phyloP scores from a whole-genome alignment of 2,113 vertebrate genomes.

The Austrofundulus limnaeus region DNA sequence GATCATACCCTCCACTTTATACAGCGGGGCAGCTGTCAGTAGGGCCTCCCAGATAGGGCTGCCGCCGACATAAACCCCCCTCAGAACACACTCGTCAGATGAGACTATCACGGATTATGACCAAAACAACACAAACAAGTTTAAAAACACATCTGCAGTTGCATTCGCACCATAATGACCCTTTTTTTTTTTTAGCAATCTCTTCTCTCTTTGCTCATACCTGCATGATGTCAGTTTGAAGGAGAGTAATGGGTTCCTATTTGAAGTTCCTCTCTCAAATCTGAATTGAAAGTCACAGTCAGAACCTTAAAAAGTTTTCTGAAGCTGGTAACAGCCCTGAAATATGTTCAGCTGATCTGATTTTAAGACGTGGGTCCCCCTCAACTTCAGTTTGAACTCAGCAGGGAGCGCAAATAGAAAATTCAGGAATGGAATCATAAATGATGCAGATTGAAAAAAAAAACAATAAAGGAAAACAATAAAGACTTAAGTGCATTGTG shows the following conservation, averaged over 20 bases:
- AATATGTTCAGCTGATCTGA: conserved; percentile 50
- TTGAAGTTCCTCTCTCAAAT: conserved; percentile 52
- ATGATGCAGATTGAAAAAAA: conserved; percentile 23
- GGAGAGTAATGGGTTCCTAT: conserved; percentile 47
- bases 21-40: conserved; percentile 59
- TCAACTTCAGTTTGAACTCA: conserved; percentile 45
- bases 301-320: conserved; percentile 49
- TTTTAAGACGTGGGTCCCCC: conserved; percentile 41
- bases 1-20: conserved; percentile 54
- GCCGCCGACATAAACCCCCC: conserved; percentile 14
- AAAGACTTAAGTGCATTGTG: conserved; percentile 6
- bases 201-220: conserved; percentile 25
- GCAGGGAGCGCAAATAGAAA: conserved; percentile 4
- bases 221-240: conserved; percentile 50
- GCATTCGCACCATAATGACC: conserved; percentile 37
- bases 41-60: conserved; percentile 32
- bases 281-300: conserved; percentile 57
- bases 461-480: not conserved
- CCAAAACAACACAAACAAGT: conserved; percentile 37
- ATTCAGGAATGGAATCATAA: conserved; percentile 42
- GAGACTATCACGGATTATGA: conserved; percentile 21
- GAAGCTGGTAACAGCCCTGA: conserved; percentile 51
- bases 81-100: conserved; percentile 21
- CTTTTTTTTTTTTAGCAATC: conserved; percentile 44
- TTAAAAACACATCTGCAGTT: conserved; percentile 44